Conservation (phyloP, 2,113 vertebrate species). For the Boleophthalmus pectinirostris region DNA sequence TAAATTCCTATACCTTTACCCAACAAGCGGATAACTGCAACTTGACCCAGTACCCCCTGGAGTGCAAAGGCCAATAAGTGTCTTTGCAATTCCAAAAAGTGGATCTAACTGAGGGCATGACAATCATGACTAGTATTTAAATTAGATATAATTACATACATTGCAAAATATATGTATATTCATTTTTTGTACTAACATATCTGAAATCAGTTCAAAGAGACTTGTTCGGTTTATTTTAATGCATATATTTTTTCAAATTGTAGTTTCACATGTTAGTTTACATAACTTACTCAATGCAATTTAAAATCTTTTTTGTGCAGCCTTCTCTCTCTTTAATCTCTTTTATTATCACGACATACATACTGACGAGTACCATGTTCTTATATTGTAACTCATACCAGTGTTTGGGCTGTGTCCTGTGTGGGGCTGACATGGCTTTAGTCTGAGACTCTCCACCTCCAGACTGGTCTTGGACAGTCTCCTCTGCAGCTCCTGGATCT, state of each 20-base stretch:
- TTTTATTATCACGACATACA: not conserved
- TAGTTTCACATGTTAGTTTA: not conserved
- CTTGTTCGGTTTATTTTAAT: not conserved
- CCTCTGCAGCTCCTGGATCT: constrained; percentile 60
- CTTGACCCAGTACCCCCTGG: constrained; percentile 14
- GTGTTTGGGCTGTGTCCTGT: constrained; percentile 32
- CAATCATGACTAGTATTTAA: not conserved
- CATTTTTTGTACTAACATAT: not conserved
- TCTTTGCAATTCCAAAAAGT: not conserved
- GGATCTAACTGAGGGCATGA: not conserved
- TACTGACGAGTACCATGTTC: not conserved
- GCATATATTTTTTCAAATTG: not conserved
- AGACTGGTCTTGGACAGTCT: constrained; percentile 50
- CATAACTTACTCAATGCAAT: not conserved
- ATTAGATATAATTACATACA: not conserved
- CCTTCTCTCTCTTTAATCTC: not conserved
- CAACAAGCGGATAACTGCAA: constrained; percentile 27
- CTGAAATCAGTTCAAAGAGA: not conserved
- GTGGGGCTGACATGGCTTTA: constrained; percentile 44
- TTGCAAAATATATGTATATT: no score
- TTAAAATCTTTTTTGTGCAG: not conserved
- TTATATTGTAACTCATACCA: constrained; percentile 43
- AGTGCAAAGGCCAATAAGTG: not conserved
- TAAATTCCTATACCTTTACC: constrained; percentile 55
- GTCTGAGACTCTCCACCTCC: constrained; percentile 57